These are phyloP conservation scores for Cantharis flavilabris DNA, from an alignment of 2,888 invertebrate genomes.

Conservation along the genomic window DNA sequence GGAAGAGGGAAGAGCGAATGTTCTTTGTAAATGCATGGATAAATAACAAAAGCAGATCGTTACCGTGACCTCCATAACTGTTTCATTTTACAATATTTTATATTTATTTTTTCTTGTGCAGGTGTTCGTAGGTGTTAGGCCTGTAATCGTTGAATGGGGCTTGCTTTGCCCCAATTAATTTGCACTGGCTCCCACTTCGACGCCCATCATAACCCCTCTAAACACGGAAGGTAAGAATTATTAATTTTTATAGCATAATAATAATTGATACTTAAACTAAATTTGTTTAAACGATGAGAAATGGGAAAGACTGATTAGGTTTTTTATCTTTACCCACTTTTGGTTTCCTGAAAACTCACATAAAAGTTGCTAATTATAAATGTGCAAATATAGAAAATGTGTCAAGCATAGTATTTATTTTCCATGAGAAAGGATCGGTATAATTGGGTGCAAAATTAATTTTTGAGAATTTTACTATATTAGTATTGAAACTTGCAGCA, in stretches of 20 bases:
- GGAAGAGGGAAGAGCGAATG: background rate
- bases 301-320: background rate
- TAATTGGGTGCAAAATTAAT: background rate
- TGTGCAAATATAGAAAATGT: background rate
- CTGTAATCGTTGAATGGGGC: conserved; percentile 52
- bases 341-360: background rate
- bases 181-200: conserved; percentile 58
- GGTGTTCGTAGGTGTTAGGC: conserved; percentile 26
- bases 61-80: conserved; percentile 18
- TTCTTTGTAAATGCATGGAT: conserved; percentile 1
- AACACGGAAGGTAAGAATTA: conserved; percentile 53
- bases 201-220: conserved; percentile 57
- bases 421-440: background rate
- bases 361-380: background rate
- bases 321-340: background rate
- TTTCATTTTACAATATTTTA: conserved; percentile 4
- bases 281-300: background rate
- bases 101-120: conserved; percentile 10
- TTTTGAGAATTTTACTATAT: background rate
- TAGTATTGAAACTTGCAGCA: background rate
- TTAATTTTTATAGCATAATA: conserved; percentile 2
- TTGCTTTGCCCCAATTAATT: conserved; percentile 54
- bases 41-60: conserved; percentile 11
- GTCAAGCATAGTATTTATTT: background rate
- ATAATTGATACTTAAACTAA: background rate